Base-by-base conservation (phyloP, 2,113 vertebrate genomes). In the Oryzias melastigma region DNA sequence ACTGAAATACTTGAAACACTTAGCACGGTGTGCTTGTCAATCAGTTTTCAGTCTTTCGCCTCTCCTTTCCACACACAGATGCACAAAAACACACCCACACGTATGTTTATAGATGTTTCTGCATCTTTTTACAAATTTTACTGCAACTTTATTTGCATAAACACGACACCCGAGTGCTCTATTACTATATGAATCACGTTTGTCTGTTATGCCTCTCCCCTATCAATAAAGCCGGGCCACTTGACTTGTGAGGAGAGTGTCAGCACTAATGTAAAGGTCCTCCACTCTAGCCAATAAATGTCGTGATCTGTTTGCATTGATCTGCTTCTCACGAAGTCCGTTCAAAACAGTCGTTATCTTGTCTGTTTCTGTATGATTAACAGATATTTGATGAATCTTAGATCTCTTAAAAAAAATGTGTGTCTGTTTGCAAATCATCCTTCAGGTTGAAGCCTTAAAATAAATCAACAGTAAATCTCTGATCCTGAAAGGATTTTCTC, bases 261-360 rank as follows among this genome's bases (percentile, higher is more conserved):
- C 70, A 53, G 46, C 25, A 14, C 71, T 83, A 75, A 87, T 83
- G 72, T 73, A 75, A 64, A 69, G 78, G 76, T 80, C 72, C 82
- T 89, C 62, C 73, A 86, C 65, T 78, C 66, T 64, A 74, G 76
- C 77, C 77, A 75, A 85, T 86, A 84, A 87, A 87, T 80, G 80
- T 85, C 80, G 70, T 62, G 78, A 84, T 77, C 65, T 72, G 78
- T 80, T 80, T 79, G 65, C 82, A 84, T 83, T 80, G 85, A 87
- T 88, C 75, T 73, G 76, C 70, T 71, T 78, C 69, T 52, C 73
- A 82, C 74, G 58, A 52, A 25, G 57, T 47, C 62, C 27, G 63
- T 29, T 63, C 75, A 77, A 62, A 58, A 69, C 49, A 57, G 25
- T 63, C 65, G 67, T 69, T 81, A 76, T 60, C 50, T 18, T 50